phyloP scores from a whole-genome alignment of 2,797 vertebrate species.

The Mus minutoides region DNA sequence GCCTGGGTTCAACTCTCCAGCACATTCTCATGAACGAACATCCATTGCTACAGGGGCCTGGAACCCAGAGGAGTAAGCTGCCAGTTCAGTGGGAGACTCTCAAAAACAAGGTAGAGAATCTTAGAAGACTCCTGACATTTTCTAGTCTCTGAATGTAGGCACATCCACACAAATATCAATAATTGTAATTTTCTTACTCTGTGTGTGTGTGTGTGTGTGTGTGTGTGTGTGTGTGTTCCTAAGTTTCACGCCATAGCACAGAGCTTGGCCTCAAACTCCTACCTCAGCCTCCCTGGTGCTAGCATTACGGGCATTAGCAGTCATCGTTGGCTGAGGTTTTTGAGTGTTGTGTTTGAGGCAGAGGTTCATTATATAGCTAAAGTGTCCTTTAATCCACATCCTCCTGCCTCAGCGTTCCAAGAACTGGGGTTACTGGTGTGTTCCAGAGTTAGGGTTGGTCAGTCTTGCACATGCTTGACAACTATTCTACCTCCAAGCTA shows the following conservation, averaged over 20 bases:
- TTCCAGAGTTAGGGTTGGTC: neutral
- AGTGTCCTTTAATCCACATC: neutral
- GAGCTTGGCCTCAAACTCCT: neutral
- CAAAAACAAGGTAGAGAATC: neutral
- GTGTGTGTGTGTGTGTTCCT: neutral
- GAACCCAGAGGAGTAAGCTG: neutral
- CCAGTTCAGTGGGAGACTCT: neutral
- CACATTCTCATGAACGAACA: neutral
- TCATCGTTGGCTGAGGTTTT: neutral
- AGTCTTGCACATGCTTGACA: neutral
- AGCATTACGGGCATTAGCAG: neutral
- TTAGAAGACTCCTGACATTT: neutral
- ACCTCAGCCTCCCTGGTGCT: neutral
- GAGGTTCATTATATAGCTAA: neutral
- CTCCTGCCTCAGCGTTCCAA: neutral
- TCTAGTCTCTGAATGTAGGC: neutral
- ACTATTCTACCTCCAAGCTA: neutral
- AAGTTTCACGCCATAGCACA: neutral
- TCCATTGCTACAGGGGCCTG: neutral
- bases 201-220: neutral
- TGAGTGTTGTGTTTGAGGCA: neutral
- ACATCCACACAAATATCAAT: neutral
- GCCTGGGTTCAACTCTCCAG: neutral
- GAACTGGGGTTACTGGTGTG: neutral
- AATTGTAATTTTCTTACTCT: neutral